These are phyloP conservation scores for Poeciliopsis retropinna DNA, from an alignment of 2,113 vertebrate genomes.

Conservation along the genomic window DNA sequence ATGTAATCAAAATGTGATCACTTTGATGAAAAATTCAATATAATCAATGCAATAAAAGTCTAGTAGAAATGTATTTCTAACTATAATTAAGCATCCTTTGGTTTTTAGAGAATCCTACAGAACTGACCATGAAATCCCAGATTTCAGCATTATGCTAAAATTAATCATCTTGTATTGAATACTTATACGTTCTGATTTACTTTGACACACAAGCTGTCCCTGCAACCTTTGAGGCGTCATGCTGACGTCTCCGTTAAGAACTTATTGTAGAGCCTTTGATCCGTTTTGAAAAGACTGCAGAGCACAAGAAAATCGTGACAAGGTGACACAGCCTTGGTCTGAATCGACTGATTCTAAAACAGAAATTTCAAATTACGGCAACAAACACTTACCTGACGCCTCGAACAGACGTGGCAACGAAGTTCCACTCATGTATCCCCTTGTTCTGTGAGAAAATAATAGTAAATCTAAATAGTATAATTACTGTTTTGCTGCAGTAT, in stretches of 20 bases:
- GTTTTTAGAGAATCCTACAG: background rate
- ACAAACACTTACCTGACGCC: conserved; percentile 84
- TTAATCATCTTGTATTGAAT: background rate
- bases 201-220: background rate
- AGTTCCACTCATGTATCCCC: conserved; percentile 98
- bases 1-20: background rate
- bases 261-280: background rate
- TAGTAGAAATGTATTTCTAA: background rate
- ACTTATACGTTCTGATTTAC: background rate
- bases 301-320: background rate
- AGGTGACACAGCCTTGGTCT: background rate
- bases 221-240: background rate
- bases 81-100: background rate
- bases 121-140: background rate
- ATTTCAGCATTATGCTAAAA: background rate
- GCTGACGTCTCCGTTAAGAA: background rate
- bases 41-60: background rate
- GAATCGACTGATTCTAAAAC: background rate
- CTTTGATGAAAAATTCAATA: background rate
- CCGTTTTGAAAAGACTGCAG: background rate
- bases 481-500: background rate
- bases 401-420: conserved; percentile 88
- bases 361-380: background rate
- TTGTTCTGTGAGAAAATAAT: conserved; percentile 76
- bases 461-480: conserved; percentile 18